Conservation (phyloP, 2,113 vertebrate genomes). For the Limnothrissa miodon region DNA sequence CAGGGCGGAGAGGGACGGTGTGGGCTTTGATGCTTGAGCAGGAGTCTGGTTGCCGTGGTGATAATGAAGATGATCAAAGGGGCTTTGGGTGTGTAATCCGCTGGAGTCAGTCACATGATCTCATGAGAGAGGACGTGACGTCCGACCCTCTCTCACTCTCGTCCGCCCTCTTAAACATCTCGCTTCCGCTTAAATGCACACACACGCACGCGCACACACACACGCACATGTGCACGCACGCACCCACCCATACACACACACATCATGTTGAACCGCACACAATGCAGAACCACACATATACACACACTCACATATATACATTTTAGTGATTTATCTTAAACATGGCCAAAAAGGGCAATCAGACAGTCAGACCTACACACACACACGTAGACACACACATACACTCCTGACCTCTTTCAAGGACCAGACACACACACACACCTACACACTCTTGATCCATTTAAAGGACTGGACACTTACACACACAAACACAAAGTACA, state of each 20-base stretch:
- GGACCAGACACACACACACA: too few species aligned
- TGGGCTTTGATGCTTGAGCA: background rate
- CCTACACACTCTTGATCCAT: too few species aligned
- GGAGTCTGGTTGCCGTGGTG: background rate
- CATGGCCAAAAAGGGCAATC: background rate
- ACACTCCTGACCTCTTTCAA: too few species aligned
- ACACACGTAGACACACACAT: too few species aligned
- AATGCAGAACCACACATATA: background rate
- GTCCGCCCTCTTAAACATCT: background rate
- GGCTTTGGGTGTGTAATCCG: background rate
- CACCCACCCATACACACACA: background rate
- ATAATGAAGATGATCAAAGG: slow-evolving; percentile 8
- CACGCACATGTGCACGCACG: background rate
- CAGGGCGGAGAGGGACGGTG: background rate
- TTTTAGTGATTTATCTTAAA: background rate
- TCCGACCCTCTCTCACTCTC: background rate
- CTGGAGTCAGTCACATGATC: background rate
- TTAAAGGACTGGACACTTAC: too few species aligned
- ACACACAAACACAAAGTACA: too few species aligned
- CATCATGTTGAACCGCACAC: too few species aligned
- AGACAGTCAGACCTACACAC: too few species aligned
- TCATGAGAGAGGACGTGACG: background rate
- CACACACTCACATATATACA: background rate
- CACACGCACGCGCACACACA: background rate
- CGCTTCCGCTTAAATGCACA: background rate